phyloP scores from a whole-genome alignment of 2,113 vertebrate species.

The Leptobrachium leishanense region DNA sequence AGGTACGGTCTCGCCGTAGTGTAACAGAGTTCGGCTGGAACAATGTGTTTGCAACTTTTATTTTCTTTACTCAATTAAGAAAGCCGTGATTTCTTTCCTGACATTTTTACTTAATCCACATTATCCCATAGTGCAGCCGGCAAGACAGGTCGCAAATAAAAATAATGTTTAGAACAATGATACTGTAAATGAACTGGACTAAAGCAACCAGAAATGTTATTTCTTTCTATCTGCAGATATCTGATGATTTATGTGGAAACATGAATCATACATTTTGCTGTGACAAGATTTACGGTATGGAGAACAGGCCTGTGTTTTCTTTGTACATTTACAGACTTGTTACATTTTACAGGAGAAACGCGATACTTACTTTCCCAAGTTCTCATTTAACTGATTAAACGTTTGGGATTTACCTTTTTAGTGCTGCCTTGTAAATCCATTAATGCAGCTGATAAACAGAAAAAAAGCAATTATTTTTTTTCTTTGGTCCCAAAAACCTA shows the following conservation, averaged over 20 bases:
- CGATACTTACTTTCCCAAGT: constrained; percentile 44
- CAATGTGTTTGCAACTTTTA: constrained; percentile 1
- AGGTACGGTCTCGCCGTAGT: background rate
- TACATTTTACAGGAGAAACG: constrained; percentile 39
- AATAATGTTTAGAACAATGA: constrained; percentile 43
- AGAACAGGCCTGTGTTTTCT: constrained; percentile 29
- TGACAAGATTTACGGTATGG: constrained; percentile 43
- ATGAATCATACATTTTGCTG: constrained; percentile 46
- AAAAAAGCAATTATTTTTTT: too few relatives aligned
- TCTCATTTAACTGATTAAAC: constrained; percentile 44
- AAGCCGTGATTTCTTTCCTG: constrained; percentile 6
- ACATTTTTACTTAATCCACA: constrained; percentile 35
- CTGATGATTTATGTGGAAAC: constrained; percentile 49
- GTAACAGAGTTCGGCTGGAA: background rate
- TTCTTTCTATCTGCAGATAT: constrained; percentile 49
- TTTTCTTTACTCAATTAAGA: constrained; percentile 28
- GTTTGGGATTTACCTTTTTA: constrained; percentile 6
- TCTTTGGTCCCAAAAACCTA: too few relatives aligned
- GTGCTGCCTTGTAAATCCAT: constrained; percentile 16
- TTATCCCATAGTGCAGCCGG: constrained; percentile 30
- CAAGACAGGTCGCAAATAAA: constrained; percentile 36
- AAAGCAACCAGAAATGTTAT: constrained; percentile 47
- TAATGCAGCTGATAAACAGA: background rate
- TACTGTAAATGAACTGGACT: constrained; percentile 46
- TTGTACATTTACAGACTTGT: constrained; percentile 43